Evolutionary conservation across 2,113 vertebrate species (phyloP).

Genomic region (Dasyprocta punctata): DNA sequence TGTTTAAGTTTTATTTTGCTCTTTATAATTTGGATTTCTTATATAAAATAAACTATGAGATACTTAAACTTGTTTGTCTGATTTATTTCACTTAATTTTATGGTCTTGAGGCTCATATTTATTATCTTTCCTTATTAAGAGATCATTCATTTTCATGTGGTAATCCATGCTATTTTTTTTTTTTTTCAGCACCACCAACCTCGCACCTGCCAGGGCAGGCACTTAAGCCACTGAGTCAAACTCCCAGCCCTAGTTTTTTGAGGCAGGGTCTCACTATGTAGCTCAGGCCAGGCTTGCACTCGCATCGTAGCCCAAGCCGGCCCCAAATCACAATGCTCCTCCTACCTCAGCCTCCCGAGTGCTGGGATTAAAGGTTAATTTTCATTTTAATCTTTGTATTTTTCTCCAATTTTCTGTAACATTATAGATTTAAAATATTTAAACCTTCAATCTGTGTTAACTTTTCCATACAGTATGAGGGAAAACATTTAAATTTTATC

Average conservation of each 20-base stretch:
- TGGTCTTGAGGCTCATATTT: neutral
- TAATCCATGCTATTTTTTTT: conserved; percentile 46
- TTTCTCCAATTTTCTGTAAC: conserved; percentile 15
- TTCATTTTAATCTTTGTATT: conserved; percentile 5
- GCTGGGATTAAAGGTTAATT: no score
- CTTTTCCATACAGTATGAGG: neutral
- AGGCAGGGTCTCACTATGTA: no score
- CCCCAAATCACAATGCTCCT: no score
- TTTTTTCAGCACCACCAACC: no score
- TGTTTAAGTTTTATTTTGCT: neutral
- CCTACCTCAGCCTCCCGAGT: no score
- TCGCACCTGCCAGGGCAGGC: no score
- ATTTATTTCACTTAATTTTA: neutral
- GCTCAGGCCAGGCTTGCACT: no score
- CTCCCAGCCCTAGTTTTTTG: no score
- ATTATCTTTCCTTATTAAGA: neutral
- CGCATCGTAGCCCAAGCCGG: no score
- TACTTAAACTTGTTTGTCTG: neutral
- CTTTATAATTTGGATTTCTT: neutral
- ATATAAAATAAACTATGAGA: neutral
- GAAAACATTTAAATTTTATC: neutral
- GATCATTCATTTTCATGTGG: conserved; percentile 37
- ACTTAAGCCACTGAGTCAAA: no score
- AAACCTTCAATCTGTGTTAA: conserved; percentile 1
- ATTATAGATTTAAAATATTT: conserved; percentile 16